phyloP scores from a whole-genome alignment of 2,113 vertebrate genomes.

The Malurus melanocephalus region DNA sequence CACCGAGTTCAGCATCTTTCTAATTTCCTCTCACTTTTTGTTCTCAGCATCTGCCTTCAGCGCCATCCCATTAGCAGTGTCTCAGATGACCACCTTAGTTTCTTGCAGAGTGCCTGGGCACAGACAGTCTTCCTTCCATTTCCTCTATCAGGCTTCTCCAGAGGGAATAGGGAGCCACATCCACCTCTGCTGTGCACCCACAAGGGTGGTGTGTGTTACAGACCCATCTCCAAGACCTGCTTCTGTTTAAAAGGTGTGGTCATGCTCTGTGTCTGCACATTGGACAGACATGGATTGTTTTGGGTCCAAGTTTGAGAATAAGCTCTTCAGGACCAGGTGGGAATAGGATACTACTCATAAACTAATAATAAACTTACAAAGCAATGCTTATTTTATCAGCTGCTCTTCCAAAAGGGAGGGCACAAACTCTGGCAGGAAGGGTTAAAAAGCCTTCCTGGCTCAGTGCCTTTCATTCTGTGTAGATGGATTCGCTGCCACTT shows the following conservation, averaged over 20 bases:
- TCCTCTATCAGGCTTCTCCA: not conserved
- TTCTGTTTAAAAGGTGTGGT: not conserved
- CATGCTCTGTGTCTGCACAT: accelerated
- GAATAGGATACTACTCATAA: not conserved
- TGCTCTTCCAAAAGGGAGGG: not conserved
- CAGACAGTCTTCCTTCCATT: not conserved
- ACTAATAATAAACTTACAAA: not conserved
- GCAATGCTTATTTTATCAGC: not conserved
- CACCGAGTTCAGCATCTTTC: not conserved
- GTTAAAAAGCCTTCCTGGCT: not conserved
- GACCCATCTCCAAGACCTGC: not conserved
- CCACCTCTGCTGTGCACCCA: not conserved
- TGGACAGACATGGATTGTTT: not conserved
- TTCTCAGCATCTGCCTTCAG: not conserved
- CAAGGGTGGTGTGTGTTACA: accelerated
- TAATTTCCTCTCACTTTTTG: not conserved
- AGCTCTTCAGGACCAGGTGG: not conserved
- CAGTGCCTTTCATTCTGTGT: not conserved
- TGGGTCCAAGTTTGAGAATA: not conserved
- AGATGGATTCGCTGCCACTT: not conserved
- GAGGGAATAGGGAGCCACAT: not conserved
- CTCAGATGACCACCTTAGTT: not conserved
- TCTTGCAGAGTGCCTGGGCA: not conserved
- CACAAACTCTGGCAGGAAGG: not conserved
- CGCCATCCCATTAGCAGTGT: not conserved